Percentiles rank a stretch among this genome's conserved stretches.
phyloP scores from a whole-genome alignment of 2,888 invertebrate genomes.

The Clusia tigrina region DNA sequence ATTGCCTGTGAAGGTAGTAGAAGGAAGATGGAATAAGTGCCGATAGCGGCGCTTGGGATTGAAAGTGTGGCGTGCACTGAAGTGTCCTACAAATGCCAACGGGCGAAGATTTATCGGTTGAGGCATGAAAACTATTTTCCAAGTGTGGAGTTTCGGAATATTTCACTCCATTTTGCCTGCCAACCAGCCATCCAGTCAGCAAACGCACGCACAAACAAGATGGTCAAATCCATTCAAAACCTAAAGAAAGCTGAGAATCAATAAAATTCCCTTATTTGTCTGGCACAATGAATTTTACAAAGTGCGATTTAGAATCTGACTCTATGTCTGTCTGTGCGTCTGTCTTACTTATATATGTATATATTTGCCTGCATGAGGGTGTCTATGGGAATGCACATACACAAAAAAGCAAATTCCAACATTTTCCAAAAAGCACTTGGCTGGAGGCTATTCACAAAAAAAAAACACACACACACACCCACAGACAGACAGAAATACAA shows the following conservation, averaged over 20 bases:
- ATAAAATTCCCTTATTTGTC: constrained; percentile 30
- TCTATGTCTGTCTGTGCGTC: neutral
- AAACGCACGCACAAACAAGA: constrained; percentile 4
- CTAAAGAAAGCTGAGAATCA: constrained; percentile 18
- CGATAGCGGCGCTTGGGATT: neutral
- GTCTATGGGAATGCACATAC: no score
- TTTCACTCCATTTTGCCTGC: constrained; percentile 7
- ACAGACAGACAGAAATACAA: neutral
- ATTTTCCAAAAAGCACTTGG: neutral
- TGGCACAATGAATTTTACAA: constrained; percentile 13
- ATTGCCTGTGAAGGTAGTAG: neutral
- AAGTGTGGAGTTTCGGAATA: constrained; percentile 13
- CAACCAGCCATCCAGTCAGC: neutral
- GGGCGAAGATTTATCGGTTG: constrained; percentile 19
- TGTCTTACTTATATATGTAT: neutral
- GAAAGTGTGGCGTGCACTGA: neutral
- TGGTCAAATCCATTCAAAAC: neutral
- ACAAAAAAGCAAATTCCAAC: neutral
- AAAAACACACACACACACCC: no score
- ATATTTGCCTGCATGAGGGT: neutral
- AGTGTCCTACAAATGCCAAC: constrained; percentile 10
- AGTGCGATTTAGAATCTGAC: constrained; percentile 10
- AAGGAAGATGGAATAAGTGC: neutral
- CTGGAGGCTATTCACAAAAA: constrained; percentile 10
- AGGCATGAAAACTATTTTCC: constrained; percentile 27